phyloP scores from a whole-genome alignment of 2,113 vertebrate genomes.

The Phocoena phocoena region DNA sequence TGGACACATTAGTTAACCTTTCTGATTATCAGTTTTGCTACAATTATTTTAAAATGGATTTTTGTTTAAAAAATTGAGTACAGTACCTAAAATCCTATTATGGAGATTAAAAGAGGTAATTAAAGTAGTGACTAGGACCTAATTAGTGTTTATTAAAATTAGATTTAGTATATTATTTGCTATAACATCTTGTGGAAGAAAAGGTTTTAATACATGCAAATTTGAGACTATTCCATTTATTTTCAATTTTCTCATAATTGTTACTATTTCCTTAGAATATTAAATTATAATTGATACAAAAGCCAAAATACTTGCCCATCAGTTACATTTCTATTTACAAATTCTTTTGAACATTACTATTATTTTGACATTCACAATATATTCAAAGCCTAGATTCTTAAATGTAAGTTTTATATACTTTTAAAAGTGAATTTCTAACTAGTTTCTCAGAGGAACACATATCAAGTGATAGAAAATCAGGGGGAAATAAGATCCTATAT shows the following conservation, averaged over 20 bases:
- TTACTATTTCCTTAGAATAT: neutral
- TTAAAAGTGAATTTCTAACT: neutral
- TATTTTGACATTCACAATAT: neutral
- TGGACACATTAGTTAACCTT: neutral
- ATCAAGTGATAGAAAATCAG: neutral
- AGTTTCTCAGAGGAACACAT: neutral
- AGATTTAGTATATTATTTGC: neutral
- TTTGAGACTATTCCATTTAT: neutral
- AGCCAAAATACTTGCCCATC: neutral
- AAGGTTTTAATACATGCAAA: neutral
- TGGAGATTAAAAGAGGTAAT: neutral
- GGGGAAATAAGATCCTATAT: neutral
- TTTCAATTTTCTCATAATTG: neutral
- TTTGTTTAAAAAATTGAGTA: neutral
- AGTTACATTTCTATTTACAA: neutral
- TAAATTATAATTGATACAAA: neutral
- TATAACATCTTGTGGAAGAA: neutral
- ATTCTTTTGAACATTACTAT: neutral
- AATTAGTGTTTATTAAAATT: neutral
- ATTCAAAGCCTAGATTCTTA: neutral
- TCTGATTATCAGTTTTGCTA: neutral
- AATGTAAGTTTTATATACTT: neutral
- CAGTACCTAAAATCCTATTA: neutral
- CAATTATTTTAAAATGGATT: neutral
- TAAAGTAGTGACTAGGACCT: neutral